Percentiles rank a stretch among this genome's conserved stretches.
Evolutionary conservation across 2,797 vertebrate genomes (phyloP).

Genomic region (Lepus townsendii): DNA sequence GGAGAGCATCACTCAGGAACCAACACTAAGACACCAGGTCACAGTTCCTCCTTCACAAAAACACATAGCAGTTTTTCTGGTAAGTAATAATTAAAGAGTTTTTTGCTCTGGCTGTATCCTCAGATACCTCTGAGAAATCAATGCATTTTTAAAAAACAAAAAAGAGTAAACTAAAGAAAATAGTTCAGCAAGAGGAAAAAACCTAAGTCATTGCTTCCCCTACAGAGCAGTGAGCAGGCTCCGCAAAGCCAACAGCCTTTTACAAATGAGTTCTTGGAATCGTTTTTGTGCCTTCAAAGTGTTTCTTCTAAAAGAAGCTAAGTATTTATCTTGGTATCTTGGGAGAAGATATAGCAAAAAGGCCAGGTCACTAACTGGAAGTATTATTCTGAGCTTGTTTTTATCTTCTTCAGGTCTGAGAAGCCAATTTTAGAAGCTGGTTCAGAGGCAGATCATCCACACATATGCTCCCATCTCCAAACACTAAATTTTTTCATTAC

Average conservation of each 20-base stretch:
- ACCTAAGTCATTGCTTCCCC: neutral
- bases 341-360: neutral
- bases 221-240: neutral
- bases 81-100: neutral
- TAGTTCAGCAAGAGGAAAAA: neutral
- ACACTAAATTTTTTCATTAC: conserved; percentile 49
- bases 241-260: neutral
- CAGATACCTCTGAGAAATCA: conserved; percentile 42
- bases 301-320: conserved; percentile 36
- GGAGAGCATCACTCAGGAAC: neutral
- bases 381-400: neutral
- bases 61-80: neutral
- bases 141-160: neutral
- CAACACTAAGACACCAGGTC: neutral
- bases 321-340: conserved; percentile 34
- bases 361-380: conserved; percentile 23
- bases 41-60: neutral
- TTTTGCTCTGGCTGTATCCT: neutral
- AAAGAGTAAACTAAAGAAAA: neutral
- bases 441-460: neutral
- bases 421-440: neutral
- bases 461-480: conserved; percentile 17
- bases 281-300: conserved; percentile 14
- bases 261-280: conserved; percentile 45
- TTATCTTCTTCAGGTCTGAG: neutral